Evolutionary conservation across 2,888 invertebrate genomes (phyloP).

Genomic region (Lycia hirtaria): DNA sequence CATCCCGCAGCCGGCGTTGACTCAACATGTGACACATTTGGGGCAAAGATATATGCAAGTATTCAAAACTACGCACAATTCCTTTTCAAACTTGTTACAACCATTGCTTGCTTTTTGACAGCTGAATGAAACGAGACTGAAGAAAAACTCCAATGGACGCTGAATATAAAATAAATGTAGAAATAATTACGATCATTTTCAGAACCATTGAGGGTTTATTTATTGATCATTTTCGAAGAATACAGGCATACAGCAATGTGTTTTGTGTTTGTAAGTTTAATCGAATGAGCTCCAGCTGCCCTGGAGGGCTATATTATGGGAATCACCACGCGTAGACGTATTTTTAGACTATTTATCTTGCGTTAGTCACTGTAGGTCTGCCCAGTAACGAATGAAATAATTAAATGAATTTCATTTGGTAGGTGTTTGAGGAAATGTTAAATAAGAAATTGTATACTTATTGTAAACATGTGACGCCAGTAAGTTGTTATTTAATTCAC

Average conservation of each 20-base stretch:
- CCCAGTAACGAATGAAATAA: constrained; percentile 1
- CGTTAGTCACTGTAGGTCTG: constrained; percentile 62
- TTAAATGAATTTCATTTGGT: neutral
- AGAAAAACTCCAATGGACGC: constrained; percentile 32
- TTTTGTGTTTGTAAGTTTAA: constrained; percentile 22
- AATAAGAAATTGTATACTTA: neutral
- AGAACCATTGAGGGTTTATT: neutral
- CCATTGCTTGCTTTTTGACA: neutral
- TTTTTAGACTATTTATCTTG: constrained; percentile 69
- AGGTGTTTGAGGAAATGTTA: neutral
- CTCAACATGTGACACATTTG: constrained; percentile 74
- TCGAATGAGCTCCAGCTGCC: constrained; percentile 44
- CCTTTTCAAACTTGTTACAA: neutral
- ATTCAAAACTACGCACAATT: constrained; percentile 23
- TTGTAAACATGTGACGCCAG: no score
- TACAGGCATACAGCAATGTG: constrained; percentile 29
- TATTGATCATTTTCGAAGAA: neutral
- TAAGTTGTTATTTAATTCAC: no score
- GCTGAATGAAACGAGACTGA: neutral
- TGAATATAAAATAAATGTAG: constrained; percentile 11
- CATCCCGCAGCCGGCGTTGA: constrained; percentile 57
- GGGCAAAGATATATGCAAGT: constrained; percentile 59
- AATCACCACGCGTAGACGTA: constrained; percentile 68
- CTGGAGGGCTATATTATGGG: constrained; percentile 56
- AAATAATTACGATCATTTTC: neutral